phyloP scores from a whole-genome alignment of 2,113 vertebrate species.

The Tylochromis polylepis region DNA sequence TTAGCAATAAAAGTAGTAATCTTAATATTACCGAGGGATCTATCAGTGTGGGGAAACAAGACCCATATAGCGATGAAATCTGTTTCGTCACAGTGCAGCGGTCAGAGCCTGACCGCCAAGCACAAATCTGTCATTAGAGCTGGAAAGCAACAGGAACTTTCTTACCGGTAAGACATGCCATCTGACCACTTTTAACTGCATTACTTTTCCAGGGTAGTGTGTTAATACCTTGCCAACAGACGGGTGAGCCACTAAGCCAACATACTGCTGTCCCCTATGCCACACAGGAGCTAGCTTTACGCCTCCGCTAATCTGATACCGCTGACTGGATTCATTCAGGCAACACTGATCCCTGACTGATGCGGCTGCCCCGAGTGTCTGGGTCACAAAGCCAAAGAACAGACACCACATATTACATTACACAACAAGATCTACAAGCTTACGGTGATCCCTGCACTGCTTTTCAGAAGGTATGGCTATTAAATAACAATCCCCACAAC shows the following conservation, averaged over 20 bases:
- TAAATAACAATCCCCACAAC: not conserved
- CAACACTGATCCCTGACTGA: slow-evolving; percentile 34
- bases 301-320: slow-evolving; percentile 40
- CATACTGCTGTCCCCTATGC: not conserved
- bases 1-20: not conserved
- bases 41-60: not conserved
- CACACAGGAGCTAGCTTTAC: not conserved
- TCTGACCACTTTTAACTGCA: slow-evolving; percentile 20
- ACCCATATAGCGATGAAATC: not conserved
- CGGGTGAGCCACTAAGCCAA: slow-evolving; percentile 2
- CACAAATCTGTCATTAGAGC: not conserved
- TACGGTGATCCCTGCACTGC: not conserved
- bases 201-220: slow-evolving; percentile 16
- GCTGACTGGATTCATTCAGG: slow-evolving; percentile 27
- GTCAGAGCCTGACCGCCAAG: not conserved
- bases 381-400: slow-evolving; percentile 11
- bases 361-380: slow-evolving; percentile 5
- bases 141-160: not conserved
- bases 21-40: not conserved
- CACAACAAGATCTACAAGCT: not conserved
- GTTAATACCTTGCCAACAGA: slow-evolving; percentile 9
- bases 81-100: not conserved
- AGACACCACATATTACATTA: not conserved
- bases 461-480: not conserved
- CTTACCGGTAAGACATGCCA: not conserved